Evolutionary conservation across 2,797 vertebrate species (phyloP).

Genomic region (Centroberyx gerrardi): DNA sequence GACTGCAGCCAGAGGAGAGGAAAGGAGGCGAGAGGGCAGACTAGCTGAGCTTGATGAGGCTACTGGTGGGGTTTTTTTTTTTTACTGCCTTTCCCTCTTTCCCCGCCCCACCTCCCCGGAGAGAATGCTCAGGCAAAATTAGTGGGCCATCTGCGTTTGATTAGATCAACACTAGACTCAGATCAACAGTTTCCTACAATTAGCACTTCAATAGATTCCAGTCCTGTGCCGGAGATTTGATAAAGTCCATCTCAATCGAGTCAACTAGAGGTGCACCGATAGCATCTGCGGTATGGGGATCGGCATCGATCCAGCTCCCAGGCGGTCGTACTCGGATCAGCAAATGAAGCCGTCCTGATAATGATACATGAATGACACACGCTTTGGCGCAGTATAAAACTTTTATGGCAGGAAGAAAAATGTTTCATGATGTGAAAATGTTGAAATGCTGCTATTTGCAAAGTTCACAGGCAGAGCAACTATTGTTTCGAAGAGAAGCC

Average conservation of each 20-base stretch:
- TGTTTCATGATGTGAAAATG: no score
- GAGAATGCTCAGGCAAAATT: slow-evolving; percentile 35
- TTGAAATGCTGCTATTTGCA: no score
- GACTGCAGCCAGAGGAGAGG: slow-evolving; percentile 13
- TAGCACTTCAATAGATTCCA: slow-evolving; percentile 27
- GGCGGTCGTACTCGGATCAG: no score
- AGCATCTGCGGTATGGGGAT: no score
- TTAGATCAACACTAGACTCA: slow-evolving; percentile 44
- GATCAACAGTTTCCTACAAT: slow-evolving; percentile 31
- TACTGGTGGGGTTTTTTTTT: slow-evolving; percentile 11
- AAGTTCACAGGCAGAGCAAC: no score
- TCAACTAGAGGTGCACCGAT: background rate
- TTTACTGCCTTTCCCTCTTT: slow-evolving; percentile 20
- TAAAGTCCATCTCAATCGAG: slow-evolving; percentile 7
- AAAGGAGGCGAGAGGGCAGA: slow-evolving; percentile 9
- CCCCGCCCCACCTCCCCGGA: background rate
- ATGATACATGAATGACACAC: no score
- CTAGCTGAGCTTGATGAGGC: background rate
- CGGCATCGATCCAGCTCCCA: no score
- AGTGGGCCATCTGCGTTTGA: slow-evolving; percentile 51
- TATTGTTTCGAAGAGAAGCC: no score
- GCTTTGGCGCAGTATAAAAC: no score
- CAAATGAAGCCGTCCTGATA: no score
- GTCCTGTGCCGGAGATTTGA: slow-evolving; percentile 5
- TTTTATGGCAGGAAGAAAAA: no score